These are phyloP conservation scores for Furcula furcula DNA, from an alignment of 2,888 invertebrate species.

Conservation along the genomic window DNA sequence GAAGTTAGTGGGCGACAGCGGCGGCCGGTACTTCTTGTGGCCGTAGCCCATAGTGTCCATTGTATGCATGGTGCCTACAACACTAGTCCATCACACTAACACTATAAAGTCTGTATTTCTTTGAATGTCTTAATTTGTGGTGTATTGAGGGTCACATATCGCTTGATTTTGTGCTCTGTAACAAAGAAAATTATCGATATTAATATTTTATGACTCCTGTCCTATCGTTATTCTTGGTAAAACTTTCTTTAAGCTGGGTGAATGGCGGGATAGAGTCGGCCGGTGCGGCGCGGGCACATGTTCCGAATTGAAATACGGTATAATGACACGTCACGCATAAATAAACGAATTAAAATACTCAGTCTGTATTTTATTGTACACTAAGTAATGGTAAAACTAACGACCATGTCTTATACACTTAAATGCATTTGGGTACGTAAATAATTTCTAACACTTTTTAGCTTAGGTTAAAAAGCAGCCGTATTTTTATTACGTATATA, in stretches of 20 bases:
- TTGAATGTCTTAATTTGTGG: constrained; percentile 8
- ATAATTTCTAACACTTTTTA: neutral
- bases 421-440: neutral
- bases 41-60: constrained; percentile 85
- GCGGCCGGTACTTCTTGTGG: constrained; percentile 84
- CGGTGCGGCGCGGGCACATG: constrained; percentile 23
- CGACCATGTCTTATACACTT: neutral
- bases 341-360: constrained; percentile 14
- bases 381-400: neutral
- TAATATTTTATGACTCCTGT: constrained; percentile 7
- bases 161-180: constrained; percentile 30
- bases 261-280: constrained; percentile 13
- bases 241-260: constrained; percentile 20
- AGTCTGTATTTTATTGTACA: constrained; percentile 7
- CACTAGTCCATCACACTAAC: constrained; percentile 36
- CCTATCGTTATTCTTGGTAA: constrained; percentile 10
- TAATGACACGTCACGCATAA: constrained; percentile 33
- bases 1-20: constrained; percentile 81
- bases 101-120: constrained; percentile 10
- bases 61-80: constrained; percentile 61
- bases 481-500: too few species aligned
- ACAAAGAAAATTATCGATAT: constrained; percentile 20
- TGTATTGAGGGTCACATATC: constrained; percentile 31
- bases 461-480: too few species aligned
- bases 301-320: constrained; percentile 31